Evolutionary conservation across 2,113 vertebrate genomes (phyloP).

Genomic region (Anseranas semipalmata): DNA sequence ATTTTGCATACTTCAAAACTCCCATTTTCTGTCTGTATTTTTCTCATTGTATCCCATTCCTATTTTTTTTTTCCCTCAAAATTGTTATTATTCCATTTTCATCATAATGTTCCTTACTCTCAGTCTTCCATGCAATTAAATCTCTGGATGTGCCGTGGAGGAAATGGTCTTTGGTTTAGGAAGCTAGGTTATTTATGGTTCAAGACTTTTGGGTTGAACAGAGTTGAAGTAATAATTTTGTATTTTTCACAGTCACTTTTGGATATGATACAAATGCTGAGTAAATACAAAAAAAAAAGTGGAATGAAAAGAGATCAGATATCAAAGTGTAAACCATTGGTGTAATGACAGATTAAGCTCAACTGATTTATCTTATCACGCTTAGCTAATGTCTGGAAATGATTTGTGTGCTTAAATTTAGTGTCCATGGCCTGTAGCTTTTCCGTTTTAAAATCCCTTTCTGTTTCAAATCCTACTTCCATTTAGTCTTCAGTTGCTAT

Average conservation of each 20-base stretch:
- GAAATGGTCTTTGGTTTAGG: neutral
- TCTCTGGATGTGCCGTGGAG: neutral
- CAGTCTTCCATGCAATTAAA: neutral
- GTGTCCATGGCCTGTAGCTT: neutral
- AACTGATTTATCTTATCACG: neutral
- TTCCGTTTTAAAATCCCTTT: neutral
- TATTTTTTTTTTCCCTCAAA: neutral
- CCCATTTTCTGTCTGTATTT: neutral
- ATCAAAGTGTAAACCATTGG: neutral
- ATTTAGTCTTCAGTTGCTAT: neutral
- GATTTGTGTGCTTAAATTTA: neutral
- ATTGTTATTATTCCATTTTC: fast-evolving
- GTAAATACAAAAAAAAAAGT: neutral
- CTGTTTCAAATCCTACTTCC: neutral
- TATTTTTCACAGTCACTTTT: neutral
- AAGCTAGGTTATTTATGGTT: neutral
- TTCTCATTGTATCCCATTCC: neutral
- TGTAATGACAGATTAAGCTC: neutral
- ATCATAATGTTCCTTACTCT: neutral
- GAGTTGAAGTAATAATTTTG: neutral
- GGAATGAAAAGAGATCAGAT: neutral
- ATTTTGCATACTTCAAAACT: neutral
- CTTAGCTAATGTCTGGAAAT: neutral
- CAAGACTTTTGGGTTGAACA: neutral
- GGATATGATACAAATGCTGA: neutral